Evolutionary conservation across 2,113 vertebrate species (phyloP), one percentile per base, ranked within the genome.

Genomic region (Speoplatyrhinus poulsoni): DNA sequence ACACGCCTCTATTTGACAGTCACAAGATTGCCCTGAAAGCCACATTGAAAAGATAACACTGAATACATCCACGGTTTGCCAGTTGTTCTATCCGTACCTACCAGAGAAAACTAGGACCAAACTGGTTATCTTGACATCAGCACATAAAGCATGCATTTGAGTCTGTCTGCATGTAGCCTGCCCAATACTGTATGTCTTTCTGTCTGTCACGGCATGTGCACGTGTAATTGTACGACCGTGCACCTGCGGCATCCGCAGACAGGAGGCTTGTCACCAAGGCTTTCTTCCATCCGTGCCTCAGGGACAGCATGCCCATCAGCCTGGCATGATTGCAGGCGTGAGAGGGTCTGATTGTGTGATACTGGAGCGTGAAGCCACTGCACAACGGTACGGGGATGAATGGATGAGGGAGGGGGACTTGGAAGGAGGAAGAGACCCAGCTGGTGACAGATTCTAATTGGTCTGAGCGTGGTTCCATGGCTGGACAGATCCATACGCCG

Each of bases 381-480:
- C 3, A 10, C 32, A 6, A 55, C 1, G 82, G 82, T 82, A 79
- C 63, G 0, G 74, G 80, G 80, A 73, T 66, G 67, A 69, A 81
- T 68, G 70, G 77, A 77, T 3, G 12, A 63, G 72, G 68, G 63
- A 8, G 59, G 16, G 46, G 66, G 15, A 61, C 50, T 79, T 69
- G 80, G 77, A 77, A 76, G 66, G 77, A 66, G 70, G 65, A 70
- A 68, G 57, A 74, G 79, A 82, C 90, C 88, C 92, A 92, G 91
- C 90, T 91, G 88, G 91, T 79, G 69, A 70, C 81, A 67, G 79
- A 80, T 82, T 85, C 85, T 93, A 93, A 92, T 93, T 93, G 90
- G 87, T 62, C 82, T 73, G 85, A 85, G 87, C 83, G 73, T 83
- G 83, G 85, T 89, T 88, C 86, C 86, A 90, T 80, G 87, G 89